Evolutionary conservation across 2,888 invertebrate genomes (phyloP).

Genomic region (Ormia ochracea): DNA sequence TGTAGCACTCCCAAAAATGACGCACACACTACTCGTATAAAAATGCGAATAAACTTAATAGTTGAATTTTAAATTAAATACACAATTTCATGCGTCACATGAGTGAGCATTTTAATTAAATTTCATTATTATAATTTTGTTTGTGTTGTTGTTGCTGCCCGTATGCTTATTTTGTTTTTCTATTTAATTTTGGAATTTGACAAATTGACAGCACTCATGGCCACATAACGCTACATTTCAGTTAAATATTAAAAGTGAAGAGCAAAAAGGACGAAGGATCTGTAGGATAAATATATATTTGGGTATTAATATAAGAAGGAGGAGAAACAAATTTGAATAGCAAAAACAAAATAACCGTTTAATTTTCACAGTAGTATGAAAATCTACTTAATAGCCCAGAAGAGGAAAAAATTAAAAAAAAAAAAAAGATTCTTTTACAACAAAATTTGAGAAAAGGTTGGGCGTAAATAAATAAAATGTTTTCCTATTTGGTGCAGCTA

Average conservation of each 20-base stretch:
- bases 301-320: background rate
- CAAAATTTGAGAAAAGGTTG: conserved; percentile 30
- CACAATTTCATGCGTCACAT: conserved; percentile 63
- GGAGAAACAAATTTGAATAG: background rate
- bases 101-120: conserved; percentile 64
- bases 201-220: conserved; percentile 61
- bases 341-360: conserved; percentile 36
- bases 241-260: background rate
- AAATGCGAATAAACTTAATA: conserved; percentile 20
- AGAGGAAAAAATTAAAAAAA: background rate
- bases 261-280: background rate
- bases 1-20: conserved; percentile 40
- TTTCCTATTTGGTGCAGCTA: background rate
- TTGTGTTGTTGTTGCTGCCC: conserved; percentile 1
- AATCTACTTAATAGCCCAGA: background rate
- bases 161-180: conserved; percentile 26
- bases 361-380: conserved; percentile 44
- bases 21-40: too few relatives aligned
- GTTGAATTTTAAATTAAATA: conserved; percentile 62
- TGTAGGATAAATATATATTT: background rate
- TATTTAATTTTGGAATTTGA: conserved; percentile 51
- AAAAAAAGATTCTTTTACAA: background rate
- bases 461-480: conserved; percentile 4
- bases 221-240: conserved; percentile 37
- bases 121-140: conserved; percentile 46